Base-by-base conservation (phyloP, 2,113 vertebrate genomes). In the Alouatta palliata region DNA sequence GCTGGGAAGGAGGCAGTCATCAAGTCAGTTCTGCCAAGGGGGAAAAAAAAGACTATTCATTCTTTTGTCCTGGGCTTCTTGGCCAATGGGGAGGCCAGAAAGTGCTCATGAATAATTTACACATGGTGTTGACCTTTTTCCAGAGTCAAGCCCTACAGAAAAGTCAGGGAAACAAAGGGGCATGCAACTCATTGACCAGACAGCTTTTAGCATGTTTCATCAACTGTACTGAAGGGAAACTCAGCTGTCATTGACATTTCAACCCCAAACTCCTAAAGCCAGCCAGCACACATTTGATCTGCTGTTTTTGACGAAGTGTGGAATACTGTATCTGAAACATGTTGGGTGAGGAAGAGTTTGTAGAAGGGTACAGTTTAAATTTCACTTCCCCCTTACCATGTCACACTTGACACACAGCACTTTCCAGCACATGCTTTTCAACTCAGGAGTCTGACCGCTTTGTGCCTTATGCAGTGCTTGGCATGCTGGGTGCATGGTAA, bases 21-120 rank as follows among this genome's bases (percentile, higher is more conserved):
- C 27, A 37, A 76, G 37, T 68, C 30, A 13, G 12, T 66, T 81
- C 81, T 92, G 76, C 56, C 68, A 25, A 73, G 6, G 84, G 79
- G 32, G 20, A 13, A 91, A 61, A 84, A 70, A 32, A 87, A 61
- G 32, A 77, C 77, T 30, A 45, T 82, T 88, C 58, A 85, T 83
- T 81, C 27, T 49, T 93, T 81, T 91, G 58, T 92, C 54, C 19
- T 40, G 37, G 49, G 49, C 40, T 73, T 73, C 25, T 21, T 87
- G 87, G 89, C 91, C 30, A 47, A 81, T 54, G 32, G 19, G n/a
- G 37, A 95, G 37, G 66, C 49, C 83, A 81, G 92, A 94, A 3
- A 32, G 76, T n/a, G 35, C 75, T 95, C 66, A 82, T 92, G 68
- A 91, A 91, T 97, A 90, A 92, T 96, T 96, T 91, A 66, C 73